phyloP scores from a whole-genome alignment of 2,888 invertebrate genomes.

The Hemistola chrysoprasaria region DNA sequence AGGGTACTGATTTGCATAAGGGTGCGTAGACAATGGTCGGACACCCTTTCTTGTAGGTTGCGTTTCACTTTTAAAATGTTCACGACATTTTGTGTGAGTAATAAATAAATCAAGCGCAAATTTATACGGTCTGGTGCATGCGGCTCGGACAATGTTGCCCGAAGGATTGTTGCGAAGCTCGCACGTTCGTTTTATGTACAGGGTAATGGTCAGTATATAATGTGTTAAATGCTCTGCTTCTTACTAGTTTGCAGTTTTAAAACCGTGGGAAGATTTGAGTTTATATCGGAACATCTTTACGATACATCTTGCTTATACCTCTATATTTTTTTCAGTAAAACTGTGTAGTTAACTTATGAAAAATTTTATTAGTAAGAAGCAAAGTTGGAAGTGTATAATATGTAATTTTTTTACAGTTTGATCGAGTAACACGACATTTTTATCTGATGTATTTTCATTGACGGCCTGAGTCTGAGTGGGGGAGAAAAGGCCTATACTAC shows the following conservation, averaged over 20 bases:
- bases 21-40: slow-evolving; percentile 61
- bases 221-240: slow-evolving; percentile 33
- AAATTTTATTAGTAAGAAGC: too few relatives aligned
- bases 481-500: too few relatives aligned
- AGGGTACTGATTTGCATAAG: slow-evolving; percentile 79
- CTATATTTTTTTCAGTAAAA: neutral
- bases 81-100: slow-evolving; percentile 71
- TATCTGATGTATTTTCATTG: too few relatives aligned
- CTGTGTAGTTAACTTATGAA: too few relatives aligned
- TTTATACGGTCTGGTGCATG: slow-evolving; percentile 66
- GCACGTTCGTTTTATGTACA: slow-evolving; percentile 30
- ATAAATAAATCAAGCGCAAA: slow-evolving; percentile 78
- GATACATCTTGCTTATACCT: slow-evolving; percentile 1
- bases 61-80: slow-evolving; percentile 73
- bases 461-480: too few relatives aligned
- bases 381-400: too few relatives aligned
- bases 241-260: slow-evolving; percentile 24
- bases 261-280: slow-evolving; percentile 41
- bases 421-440: too few relatives aligned
- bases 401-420: slow-evolving; percentile 3
- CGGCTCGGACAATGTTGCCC: slow-evolving; percentile 55
- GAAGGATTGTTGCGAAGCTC: slow-evolving; percentile 43
- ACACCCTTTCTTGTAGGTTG: slow-evolving; percentile 71
- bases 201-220: slow-evolving; percentile 42
- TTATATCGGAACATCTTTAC: slow-evolving; percentile 2